A percentile compares a stretch with the other conserved stretches of the same genome.
phyloP scores from a whole-genome alignment of 1,140 invertebrate genomes.

The Magallana ariakensis region DNA sequence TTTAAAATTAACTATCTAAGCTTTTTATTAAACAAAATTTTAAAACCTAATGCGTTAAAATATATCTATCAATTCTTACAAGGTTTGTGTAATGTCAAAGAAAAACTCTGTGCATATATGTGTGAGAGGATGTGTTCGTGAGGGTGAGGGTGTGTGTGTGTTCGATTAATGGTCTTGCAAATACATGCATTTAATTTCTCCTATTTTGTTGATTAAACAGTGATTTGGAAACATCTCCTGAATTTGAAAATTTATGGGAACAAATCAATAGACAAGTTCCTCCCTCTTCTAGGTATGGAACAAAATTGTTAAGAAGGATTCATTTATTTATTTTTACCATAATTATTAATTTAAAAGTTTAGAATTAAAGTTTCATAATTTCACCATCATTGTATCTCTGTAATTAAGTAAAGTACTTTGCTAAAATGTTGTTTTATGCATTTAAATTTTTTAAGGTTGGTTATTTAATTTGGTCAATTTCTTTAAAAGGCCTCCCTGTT shows the following conservation, averaged over 20 bases:
- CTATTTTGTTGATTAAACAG: conserved; percentile 19
- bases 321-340: conserved; percentile 18
- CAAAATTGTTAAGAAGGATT: conserved; percentile 21
- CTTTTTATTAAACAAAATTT: neutral
- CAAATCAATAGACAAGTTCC: conserved; percentile 10
- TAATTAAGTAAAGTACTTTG: neutral
- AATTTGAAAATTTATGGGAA: conserved; percentile 23
- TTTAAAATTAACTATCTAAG: neutral
- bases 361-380: conserved; percentile 11
- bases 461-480: conserved; percentile 15
- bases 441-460: conserved; percentile 5
- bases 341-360: conserved; percentile 25
- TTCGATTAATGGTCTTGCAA: neutral
- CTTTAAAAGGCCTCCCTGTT: conserved; percentile 29
- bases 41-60: conserved; percentile 18
- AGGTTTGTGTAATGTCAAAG: neutral
- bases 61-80: no score
- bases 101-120: neutral
- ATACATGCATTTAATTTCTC: conserved; percentile 11
- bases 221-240: conserved; percentile 27
- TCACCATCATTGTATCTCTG: conserved; percentile 22
- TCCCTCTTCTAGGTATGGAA: conserved; percentile 22
- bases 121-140: neutral
- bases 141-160: neutral
- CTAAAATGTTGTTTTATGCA: conserved; percentile 29